phyloP scores from a whole-genome alignment of 2,888 invertebrate genomes.

The Noctua fimbriata region DNA sequence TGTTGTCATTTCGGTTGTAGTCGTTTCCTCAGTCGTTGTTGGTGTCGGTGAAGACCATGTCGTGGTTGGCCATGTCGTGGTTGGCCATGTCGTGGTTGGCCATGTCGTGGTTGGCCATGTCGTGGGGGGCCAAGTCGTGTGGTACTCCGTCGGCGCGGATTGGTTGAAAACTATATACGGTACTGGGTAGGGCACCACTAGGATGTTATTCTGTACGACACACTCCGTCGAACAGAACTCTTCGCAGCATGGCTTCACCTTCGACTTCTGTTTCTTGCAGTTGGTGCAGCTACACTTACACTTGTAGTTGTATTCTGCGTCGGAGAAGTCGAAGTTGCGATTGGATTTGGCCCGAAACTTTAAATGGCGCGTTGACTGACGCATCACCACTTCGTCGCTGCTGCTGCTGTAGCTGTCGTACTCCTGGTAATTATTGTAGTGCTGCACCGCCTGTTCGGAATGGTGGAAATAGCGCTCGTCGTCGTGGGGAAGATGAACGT shows the following conservation, averaged over 20 bases:
- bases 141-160: not conserved
- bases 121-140: not conserved
- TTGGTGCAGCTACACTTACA: constrained; percentile 48
- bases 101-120: not conserved
- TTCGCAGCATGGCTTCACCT: constrained; percentile 32
- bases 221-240: constrained; percentile 39
- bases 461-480: constrained; percentile 21
- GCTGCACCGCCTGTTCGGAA: constrained; percentile 7
- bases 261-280: constrained; percentile 40
- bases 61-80: not conserved
- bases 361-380: not conserved
- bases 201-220: constrained; percentile 35
- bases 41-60: not conserved
- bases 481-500: constrained; percentile 25
- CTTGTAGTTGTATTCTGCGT: constrained; percentile 24
- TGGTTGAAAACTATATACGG: constrained; percentile 51
- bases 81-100: constrained; percentile 9
- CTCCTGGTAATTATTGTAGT: constrained; percentile 11
- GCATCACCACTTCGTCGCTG: constrained; percentile 43
- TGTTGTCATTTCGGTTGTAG: constrained; percentile 1
- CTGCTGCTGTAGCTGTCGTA: constrained; percentile 48
- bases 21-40: not conserved
- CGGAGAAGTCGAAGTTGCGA: constrained; percentile 35
- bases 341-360: constrained; percentile 2
- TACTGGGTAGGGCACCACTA: constrained; percentile 57